These are phyloP conservation scores for Oplegnathus fasciatus DNA, from an alignment of 2,113 vertebrate genomes.

Conservation along the genomic window DNA sequence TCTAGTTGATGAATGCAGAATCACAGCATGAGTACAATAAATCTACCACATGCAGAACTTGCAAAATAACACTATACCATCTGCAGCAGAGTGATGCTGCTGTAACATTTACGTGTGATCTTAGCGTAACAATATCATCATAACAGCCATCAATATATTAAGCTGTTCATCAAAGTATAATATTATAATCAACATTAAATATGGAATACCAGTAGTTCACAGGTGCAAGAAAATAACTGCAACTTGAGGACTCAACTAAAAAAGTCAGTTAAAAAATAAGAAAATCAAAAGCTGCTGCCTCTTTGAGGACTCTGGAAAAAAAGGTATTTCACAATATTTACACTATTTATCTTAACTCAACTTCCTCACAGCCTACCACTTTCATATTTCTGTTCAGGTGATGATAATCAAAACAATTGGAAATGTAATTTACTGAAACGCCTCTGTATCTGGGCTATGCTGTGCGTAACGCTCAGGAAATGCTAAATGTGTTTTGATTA, in stretches of 20 bases:
- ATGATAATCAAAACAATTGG: constrained; percentile 57
- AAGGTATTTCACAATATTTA: constrained; percentile 37
- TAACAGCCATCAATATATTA: constrained; percentile 26
- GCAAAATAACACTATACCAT: neutral
- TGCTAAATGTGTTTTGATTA: constrained; percentile 71
- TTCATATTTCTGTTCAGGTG: constrained; percentile 56
- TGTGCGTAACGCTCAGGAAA: constrained; percentile 38
- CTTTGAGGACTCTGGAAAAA: constrained; percentile 12
- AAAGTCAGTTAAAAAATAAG: constrained; percentile 1
- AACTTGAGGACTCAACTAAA: constrained; percentile 7
- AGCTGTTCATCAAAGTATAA: constrained; percentile 39
- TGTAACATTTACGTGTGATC: neutral
- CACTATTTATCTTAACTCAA: constrained; percentile 22
- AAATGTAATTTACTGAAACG: constrained; percentile 56
- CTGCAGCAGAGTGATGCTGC: constrained; percentile 20
- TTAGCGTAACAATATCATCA: neutral
- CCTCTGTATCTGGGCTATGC: constrained; percentile 40
- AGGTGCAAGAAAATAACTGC: constrained; percentile 5
- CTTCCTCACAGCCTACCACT: constrained; percentile 1
- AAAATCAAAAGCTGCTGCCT: constrained; percentile 2
- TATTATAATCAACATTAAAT: constrained; percentile 41
- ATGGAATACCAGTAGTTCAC: constrained; percentile 15
- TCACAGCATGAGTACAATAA: neutral
- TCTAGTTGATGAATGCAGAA: neutral
- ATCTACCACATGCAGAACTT: neutral